These are phyloP conservation scores for Drosophila robusta DNA, from an alignment of 2,888 invertebrate species.

Conservation along the genomic window DNA sequence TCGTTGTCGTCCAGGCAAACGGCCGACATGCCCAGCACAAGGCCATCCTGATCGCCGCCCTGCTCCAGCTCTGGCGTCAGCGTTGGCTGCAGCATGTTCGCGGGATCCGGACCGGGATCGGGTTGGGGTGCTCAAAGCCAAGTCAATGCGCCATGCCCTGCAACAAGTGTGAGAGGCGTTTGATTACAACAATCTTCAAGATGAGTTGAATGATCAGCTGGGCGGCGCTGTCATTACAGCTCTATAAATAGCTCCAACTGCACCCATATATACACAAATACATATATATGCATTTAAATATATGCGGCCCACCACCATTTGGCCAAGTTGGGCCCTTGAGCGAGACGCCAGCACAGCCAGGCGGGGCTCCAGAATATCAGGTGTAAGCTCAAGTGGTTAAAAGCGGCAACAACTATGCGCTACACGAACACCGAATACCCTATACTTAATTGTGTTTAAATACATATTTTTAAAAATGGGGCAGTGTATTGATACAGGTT, in stretches of 20 bases:
- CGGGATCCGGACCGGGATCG: conserved; percentile 14
- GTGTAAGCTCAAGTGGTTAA: conserved; percentile 37
- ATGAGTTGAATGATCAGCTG: conserved; percentile 32
- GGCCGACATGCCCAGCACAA: conserved; percentile 53
- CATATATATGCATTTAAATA: background rate
- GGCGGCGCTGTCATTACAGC: conserved; percentile 18
- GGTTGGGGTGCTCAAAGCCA: conserved; percentile 9
- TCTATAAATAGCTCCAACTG: conserved; percentile 55
- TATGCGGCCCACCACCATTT: conserved; percentile 18
- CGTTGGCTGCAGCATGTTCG: conserved; percentile 66
- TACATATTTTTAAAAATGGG: no score
- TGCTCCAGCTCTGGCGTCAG: conserved; percentile 53
- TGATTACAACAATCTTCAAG: conserved; percentile 32
- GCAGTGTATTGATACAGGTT: no score
- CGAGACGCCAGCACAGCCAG: conserved; percentile 20
- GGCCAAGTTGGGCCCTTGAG: conserved; percentile 35
- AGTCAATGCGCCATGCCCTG: conserved; percentile 65
- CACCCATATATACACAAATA: background rate
- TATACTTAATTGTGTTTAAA: background rate
- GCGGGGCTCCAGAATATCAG: conserved; percentile 33
- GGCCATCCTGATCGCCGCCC: conserved; percentile 81
- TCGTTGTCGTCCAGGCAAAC: conserved; percentile 65
- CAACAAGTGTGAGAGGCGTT: conserved; percentile 42
- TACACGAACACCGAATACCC: conserved; percentile 11
- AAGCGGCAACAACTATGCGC: conserved; percentile 34